Evolutionary conservation across 2,888 invertebrate genomes (phyloP).

Genomic region (Neocrepidodera transversa): DNA sequence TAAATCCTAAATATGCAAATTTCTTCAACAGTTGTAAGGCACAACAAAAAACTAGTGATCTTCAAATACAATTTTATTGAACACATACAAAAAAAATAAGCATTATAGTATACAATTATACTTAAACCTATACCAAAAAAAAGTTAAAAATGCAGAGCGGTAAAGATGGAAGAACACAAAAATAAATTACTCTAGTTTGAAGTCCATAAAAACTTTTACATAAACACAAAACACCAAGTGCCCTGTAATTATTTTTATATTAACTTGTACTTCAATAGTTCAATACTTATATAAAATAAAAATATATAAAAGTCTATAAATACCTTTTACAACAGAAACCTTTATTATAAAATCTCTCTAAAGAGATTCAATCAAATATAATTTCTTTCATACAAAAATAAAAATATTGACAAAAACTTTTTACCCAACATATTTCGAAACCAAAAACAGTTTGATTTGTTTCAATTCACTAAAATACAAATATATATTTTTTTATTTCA

Average conservation of each 20-base stretch:
- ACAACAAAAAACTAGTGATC: slow-evolving; percentile 42
- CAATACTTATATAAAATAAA: slow-evolving; percentile 48
- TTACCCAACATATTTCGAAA: neutral
- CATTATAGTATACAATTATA: slow-evolving; percentile 35
- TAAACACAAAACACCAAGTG: slow-evolving; percentile 12
- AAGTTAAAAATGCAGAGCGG: slow-evolving; percentile 30
- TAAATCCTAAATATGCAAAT: slow-evolving; percentile 32
- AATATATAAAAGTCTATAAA: slow-evolving; percentile 46
- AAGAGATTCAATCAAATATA: slow-evolving; percentile 29
- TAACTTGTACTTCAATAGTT: slow-evolving; percentile 29
- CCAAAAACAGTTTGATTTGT: neutral
- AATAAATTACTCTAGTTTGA: slow-evolving; percentile 12
- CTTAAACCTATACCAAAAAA: slow-evolving; percentile 39
- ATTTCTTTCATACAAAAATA: slow-evolving; percentile 36
- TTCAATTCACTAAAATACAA: neutral
- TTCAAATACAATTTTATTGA: slow-evolving; percentile 44
- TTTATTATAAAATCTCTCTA: slow-evolving; percentile 21
- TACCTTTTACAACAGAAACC: slow-evolving; percentile 27
- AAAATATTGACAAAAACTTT: slow-evolving; percentile 40
- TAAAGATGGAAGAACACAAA: slow-evolving; percentile 32
- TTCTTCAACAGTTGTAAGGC: slow-evolving; percentile 37
- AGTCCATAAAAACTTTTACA: slow-evolving; percentile 12
- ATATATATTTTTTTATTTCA: too few relatives aligned
- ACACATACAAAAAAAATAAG: slow-evolving; percentile 42
- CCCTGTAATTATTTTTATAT: slow-evolving; percentile 11